Conservation (phyloP, 1,140 invertebrate species). For the Orussus abietinus region DNA sequence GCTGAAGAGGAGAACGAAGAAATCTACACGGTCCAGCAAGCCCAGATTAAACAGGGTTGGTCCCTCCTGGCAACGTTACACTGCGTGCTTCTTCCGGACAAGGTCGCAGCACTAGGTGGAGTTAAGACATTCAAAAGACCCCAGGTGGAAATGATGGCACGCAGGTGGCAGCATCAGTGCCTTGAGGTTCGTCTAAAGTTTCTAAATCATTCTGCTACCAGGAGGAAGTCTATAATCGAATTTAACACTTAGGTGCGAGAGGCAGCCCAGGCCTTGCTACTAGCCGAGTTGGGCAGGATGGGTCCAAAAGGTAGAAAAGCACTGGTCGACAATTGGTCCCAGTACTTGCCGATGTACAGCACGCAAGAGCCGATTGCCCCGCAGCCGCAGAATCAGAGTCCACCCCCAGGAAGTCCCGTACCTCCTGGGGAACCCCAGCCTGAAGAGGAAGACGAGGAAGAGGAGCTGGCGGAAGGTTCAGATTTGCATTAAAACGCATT, state of each 20-base stretch:
- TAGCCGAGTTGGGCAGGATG: conserved; percentile 87
- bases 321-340: conserved; percentile 92
- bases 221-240: too few relatives aligned
- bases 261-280: conserved; percentile 90
- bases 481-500: too few relatives aligned
- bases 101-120: conserved; percentile 67
- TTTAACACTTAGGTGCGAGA: conserved; percentile 85
- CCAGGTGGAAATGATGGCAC: conserved; percentile 94
- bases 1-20: conserved; percentile 78
- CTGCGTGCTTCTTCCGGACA: conserved; percentile 93
- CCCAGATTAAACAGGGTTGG: conserved; percentile 95
- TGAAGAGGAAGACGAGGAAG: conserved; percentile 83
- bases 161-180: conserved; percentile 97
- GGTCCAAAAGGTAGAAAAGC: conserved; percentile 88
- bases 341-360: conserved; percentile 85
- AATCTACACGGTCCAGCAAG: conserved; percentile 77
- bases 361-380: conserved; percentile 56
- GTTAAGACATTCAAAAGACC: conserved; percentile 84
- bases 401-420: conserved; percentile 45
- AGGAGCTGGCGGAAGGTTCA: conserved; percentile 62
- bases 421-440: conserved; percentile 51
- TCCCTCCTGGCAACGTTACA: conserved; percentile 91
- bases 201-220: conserved; percentile 3
- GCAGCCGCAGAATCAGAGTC: conserved; percentile 41
- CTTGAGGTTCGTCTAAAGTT: conserved; percentile 68